Base-by-base conservation (phyloP, 2,113 vertebrate species). In the Gymnobelideus leadbeateri region DNA sequence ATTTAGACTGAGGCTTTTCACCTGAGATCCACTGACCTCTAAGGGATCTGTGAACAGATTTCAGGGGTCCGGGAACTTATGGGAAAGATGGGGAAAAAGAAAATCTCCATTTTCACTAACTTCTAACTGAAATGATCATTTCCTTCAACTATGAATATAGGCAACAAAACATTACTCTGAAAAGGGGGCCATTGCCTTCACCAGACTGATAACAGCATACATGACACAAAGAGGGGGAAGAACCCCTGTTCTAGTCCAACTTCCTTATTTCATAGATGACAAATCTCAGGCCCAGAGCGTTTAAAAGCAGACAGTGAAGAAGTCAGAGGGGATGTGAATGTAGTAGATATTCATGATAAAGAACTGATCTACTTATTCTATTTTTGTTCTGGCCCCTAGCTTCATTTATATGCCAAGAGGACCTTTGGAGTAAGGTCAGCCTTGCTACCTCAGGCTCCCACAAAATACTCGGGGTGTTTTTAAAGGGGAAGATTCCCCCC, bases 131-230 rank as follows among this genome's bases (percentile, higher is more conserved):
- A 84, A 84, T 23, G 19, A 84, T 84, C 16, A 43, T 43, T 84
- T 84, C 68, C n/a, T 43, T 84, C 68, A 43, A n/a, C 23, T 84
- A 8, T 43, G 19, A 84, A 43, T 84, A 3, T 84, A 84, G 61
- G 68, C 37, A 84, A 43, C 68, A 84, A 84, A 77, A 77, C 3
- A n/a, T 11, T 77, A 43, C 19, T n/a, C n/a, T 84, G 37, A 77
- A 31, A 68, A 57, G 26, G 31, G 28, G 31, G 0, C 3, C 57
- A 37, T 37, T 68, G 57, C 28, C 31, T 84, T 84, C 68, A 84
- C 0, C 10, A 9, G 4, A 84, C 19, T 43, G 68, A 77, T n/a
- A n/a, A n/a, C 19, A 1, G 16, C 0, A 2, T 23, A 6, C 2
- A 19, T 19, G 37, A 68, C 37, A 19, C 19, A 21, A n/a, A 84